Percentiles rank a stretch among this genome's conserved stretches.
Evolutionary conservation across 2,888 invertebrate species (phyloP).

Genomic region (Chaitophorus viminalis): DNA sequence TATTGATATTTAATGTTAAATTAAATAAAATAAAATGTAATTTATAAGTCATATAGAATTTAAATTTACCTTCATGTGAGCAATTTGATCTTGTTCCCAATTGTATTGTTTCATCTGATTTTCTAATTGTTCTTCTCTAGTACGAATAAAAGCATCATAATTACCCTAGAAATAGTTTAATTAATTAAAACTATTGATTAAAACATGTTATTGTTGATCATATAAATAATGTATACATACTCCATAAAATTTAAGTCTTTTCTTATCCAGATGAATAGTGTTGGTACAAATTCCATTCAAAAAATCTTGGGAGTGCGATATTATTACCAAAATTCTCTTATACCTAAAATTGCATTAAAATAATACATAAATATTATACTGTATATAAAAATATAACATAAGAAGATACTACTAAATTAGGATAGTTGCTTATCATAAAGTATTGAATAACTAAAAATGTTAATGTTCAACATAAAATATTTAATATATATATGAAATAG

Average conservation of each 20-base stretch:
- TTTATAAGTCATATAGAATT: background rate
- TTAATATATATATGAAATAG: background rate
- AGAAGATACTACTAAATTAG: no score
- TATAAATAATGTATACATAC: constrained; percentile 69
- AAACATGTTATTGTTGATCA: background rate
- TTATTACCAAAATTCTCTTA: constrained; percentile 94
- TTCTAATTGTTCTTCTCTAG: constrained; percentile 92
- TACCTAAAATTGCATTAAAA: constrained; percentile 72
- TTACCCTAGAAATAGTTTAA: constrained; percentile 78
- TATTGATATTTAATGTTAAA: background rate
- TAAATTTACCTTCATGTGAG: constrained; percentile 91
- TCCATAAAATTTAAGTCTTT: constrained; percentile 92
- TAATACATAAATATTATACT: no score
- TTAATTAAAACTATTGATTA: background rate
- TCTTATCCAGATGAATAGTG: constrained; percentile 94
- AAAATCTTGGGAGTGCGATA: constrained; percentile 99
- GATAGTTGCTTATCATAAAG: no score
- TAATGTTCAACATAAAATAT: no score
- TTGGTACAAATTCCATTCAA: constrained; percentile 97
- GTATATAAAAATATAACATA: no score
- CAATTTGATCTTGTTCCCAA: constrained; percentile 99
- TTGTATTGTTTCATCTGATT: constrained; percentile 99
- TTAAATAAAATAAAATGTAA: background rate
- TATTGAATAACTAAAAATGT: background rate
- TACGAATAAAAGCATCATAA: constrained; percentile 96